Evolutionary conservation across 2,888 invertebrate genomes (phyloP).

Genomic region (Acleris holmiana): DNA sequence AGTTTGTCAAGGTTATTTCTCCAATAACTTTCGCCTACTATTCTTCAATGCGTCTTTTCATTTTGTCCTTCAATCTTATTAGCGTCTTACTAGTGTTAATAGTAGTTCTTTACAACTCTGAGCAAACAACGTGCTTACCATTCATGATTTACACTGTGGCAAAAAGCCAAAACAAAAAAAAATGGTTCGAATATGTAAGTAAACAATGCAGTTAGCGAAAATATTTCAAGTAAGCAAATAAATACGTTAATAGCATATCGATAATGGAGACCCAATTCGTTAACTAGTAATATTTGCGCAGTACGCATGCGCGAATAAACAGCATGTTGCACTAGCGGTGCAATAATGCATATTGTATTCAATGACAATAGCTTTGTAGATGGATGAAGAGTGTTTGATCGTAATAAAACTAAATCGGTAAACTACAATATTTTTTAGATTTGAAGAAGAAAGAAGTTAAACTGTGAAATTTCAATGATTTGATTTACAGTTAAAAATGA

Average conservation of each 20-base stretch:
- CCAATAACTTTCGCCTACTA: too few relatives aligned
- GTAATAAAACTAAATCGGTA: not conserved
- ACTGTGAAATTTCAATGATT: too few relatives aligned
- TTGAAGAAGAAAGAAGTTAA: too few relatives aligned
- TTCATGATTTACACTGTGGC: not conserved
- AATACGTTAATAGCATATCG: conserved; percentile 18
- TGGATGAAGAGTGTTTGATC: conserved; percentile 23
- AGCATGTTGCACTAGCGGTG: conserved; percentile 66
- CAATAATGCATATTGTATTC: conserved; percentile 54
- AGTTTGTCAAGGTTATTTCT: too few relatives aligned
- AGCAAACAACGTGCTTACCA: not conserved
- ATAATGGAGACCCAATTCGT: conserved; percentile 29
- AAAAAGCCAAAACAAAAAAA: not conserved
- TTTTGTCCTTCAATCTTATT: not conserved
- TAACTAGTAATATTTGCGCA: conserved; percentile 46
- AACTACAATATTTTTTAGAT: not conserved
- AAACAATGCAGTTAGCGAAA: not conserved
- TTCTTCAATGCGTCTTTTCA: too few relatives aligned
- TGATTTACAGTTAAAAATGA: too few relatives aligned
- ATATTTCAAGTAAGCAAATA: conserved; percentile 16
- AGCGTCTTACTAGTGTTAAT: not conserved
- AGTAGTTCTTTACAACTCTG: not conserved
- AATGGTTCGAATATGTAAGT: too few relatives aligned
- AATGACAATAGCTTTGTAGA: conserved; percentile 25
- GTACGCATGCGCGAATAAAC: conserved; percentile 66